phyloP scores from a whole-genome alignment of 2,797 vertebrate species.

The Spinibarbus caldwelli region DNA sequence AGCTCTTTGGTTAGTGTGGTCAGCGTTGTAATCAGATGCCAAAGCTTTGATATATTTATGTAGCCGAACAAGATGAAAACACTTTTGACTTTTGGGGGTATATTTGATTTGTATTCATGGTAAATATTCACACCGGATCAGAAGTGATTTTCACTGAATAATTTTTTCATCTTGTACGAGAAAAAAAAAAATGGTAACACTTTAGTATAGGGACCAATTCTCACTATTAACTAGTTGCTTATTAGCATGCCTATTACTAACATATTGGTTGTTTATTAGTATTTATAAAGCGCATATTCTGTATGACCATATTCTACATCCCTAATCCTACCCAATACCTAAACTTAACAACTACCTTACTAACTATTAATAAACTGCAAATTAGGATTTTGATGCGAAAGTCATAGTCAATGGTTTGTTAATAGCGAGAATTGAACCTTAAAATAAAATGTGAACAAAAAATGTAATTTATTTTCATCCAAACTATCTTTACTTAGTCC shows the following conservation, averaged over 20 bases:
- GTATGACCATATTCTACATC: too few relatives aligned
- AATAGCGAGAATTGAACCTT: not conserved
- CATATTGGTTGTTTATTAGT: not conserved
- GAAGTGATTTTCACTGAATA: not conserved
- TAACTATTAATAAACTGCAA: not conserved
- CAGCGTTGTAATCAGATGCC: not conserved
- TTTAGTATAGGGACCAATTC: not conserved
- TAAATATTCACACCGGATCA: not conserved
- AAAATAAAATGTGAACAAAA: not conserved
- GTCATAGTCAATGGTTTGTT: not conserved
- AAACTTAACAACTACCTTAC: too few relatives aligned
- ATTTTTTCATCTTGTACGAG: not conserved
- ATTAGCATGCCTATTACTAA: not conserved
- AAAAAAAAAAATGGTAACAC: not conserved
- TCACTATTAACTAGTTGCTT: not conserved
- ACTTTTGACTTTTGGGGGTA: not conserved
- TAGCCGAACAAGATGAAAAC: not conserved
- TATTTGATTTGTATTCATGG: not conserved
- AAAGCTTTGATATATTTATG: not conserved
- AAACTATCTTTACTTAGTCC: not conserved
- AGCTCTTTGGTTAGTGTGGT: not conserved
- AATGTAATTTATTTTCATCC: not conserved
- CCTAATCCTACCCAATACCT: too few relatives aligned
- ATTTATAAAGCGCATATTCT: not conserved
- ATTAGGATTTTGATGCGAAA: not conserved